Evolutionary conservation across 1,140 invertebrate genomes (phyloP).

Genomic region (Bicyclus anynana): DNA sequence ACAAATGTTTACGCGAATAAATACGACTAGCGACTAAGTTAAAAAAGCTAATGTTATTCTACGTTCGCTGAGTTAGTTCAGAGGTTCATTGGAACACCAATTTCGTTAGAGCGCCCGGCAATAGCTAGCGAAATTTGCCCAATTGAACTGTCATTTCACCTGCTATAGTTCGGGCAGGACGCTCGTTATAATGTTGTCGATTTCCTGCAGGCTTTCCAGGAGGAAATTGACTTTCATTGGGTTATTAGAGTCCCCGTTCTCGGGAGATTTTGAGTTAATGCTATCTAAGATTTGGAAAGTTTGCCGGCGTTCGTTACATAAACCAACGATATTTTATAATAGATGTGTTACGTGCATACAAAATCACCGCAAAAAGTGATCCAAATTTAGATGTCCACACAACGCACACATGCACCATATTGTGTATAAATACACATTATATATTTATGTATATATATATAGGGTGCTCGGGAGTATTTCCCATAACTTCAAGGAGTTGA

Average conservation of each 20-base stretch:
- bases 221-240: slow-evolving; percentile 47
- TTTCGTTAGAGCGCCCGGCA: slow-evolving; percentile 12
- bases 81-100: slow-evolving; percentile 4
- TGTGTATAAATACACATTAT: too few species aligned
- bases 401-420: too few species aligned
- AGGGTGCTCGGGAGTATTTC: too few species aligned
- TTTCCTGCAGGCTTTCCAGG: slow-evolving; percentile 22
- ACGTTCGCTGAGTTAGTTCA: background rate
- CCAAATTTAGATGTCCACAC: too few species aligned
- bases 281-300: slow-evolving; percentile 15
- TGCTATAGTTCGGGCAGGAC: slow-evolving; percentile 29
- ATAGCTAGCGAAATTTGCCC: slow-evolving; percentile 15
- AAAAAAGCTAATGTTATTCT: background rate
- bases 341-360: too few species aligned
- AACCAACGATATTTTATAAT: too few species aligned
- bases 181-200: slow-evolving; percentile 28
- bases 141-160: slow-evolving; percentile 31
- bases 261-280: slow-evolving; percentile 13
- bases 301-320: background rate
- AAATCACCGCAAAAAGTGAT: too few species aligned
- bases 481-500: too few species aligned
- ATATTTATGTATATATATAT: too few species aligned
- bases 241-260: slow-evolving; percentile 21
- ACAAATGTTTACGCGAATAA: too few species aligned
- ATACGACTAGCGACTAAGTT: too few species aligned